Evolutionary conservation across 2,797 vertebrate species (phyloP).

Genomic region (Thripadectes ignobilis): DNA sequence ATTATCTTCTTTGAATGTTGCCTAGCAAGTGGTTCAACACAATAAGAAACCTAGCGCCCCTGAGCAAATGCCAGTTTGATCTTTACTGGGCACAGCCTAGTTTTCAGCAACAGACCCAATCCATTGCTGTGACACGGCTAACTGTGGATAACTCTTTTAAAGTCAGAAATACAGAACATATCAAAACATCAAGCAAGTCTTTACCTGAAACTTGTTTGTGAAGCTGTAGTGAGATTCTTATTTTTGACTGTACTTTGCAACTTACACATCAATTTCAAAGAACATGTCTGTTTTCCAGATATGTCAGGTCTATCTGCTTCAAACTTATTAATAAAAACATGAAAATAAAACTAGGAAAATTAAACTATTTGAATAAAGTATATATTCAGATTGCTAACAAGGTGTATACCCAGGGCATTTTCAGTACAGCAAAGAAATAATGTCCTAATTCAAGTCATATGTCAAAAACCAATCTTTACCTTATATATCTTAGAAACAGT

Average conservation of each 20-base stretch:
- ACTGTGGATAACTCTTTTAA: not conserved
- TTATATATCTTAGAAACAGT: not conserved
- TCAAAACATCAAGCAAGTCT: not conserved
- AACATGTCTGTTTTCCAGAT: not conserved
- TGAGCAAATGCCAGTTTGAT: not conserved
- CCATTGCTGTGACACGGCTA: not conserved
- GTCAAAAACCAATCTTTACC: not conserved
- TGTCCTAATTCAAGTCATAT: not conserved
- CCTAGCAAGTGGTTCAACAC: not conserved
- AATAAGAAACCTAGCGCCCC: not conserved
- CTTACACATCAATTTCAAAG: not conserved
- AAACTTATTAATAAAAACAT: not conserved
- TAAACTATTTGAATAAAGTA: not conserved
- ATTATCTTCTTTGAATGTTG: not conserved
- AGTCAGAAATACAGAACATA: not conserved
- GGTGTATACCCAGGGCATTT: rapidly evolving
- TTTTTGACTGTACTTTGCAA: not conserved
- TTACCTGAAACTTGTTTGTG: not conserved
- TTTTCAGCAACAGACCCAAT: not conserved
- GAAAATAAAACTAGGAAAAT: not conserved
- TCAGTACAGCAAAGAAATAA: not conserved
- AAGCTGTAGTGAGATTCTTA: not conserved
- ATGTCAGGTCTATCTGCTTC: not conserved
- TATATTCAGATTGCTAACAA: not conserved
- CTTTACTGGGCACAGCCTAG: not conserved